Percentiles rank a stretch among this genome's conserved stretches.
Evolutionary conservation across 2,113 vertebrate genomes (phyloP).

Genomic region (Notothenia rossii): DNA sequence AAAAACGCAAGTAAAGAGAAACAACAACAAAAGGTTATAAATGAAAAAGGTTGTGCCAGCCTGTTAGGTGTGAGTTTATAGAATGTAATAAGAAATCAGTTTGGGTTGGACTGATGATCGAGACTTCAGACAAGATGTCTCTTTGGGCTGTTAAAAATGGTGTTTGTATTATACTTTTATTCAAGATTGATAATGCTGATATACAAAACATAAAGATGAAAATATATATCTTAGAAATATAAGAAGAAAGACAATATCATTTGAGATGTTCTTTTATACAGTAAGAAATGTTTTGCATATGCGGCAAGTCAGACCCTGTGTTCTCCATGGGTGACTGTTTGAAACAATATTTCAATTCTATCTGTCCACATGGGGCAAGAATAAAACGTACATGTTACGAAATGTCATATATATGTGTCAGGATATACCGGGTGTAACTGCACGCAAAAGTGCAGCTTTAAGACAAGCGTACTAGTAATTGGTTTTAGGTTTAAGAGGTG

Average conservation of each 20-base stretch:
- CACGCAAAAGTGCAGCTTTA: not conserved
- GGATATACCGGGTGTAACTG: not conserved
- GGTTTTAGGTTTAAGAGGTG: constrained; percentile 22
- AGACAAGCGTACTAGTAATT: constrained; percentile 22
- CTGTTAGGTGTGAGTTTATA: too few species aligned
- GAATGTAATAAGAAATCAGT: too few species aligned
- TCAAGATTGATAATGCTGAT: not conserved
- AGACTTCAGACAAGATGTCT: not conserved
- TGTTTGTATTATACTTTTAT: not conserved
- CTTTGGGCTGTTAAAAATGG: not conserved
- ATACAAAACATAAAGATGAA: too few species aligned
- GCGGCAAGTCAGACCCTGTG: not conserved
- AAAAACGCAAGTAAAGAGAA: too few species aligned
- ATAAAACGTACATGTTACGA: constrained; percentile 2
- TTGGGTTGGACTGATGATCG: not conserved
- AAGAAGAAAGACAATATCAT: not conserved
- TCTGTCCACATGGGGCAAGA: not conserved
- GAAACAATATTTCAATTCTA: not conserved
- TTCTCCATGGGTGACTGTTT: not conserved
- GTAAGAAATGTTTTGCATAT: constrained; percentile 14
- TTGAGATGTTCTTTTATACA: constrained; percentile 5
- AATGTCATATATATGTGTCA: not conserved
- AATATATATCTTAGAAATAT: too few species aligned
- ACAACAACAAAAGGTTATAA: too few species aligned
- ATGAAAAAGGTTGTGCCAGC: too few species aligned